Evolutionary conservation across 64 coral and sea anemone species (phyloP), one percentile per base, ranked within the genome.

Genomic region (Stylophora pistillata): DNA sequence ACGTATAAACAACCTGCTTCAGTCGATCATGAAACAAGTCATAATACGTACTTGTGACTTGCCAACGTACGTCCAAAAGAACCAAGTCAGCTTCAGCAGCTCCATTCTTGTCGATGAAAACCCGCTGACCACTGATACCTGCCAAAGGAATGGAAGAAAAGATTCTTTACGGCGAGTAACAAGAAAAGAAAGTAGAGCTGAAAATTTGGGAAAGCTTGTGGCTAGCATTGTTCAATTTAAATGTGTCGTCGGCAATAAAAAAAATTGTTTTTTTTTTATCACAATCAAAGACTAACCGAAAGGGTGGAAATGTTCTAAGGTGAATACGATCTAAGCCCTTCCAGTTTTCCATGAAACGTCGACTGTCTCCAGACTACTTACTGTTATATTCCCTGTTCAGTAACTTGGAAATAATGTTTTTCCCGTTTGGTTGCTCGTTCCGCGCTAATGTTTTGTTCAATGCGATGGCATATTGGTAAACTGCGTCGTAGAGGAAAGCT

Each of bases 51-150:
- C 80, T 53, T 83, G 80, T 65, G 31, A 68, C 52, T 13, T 34
- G 18, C 85, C 85, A 87, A 17, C 71, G 92, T 55, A 91, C 57
- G 56, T 91, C 89, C 55, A 95, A 64, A 57, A 95, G 66, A 33
- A 76, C 74, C 11, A 96, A 41, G 69, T 93, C 89, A 72, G 82
- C 79, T 72, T 96, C 91, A 15, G 94, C 94, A 79, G 93, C 92
- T 79, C 91, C 94, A 69, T 89, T 86, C 37, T 74, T 78, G 58
- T 96, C 94, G 41, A 96, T 68, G 53, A 89, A 91, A 75, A 96
- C 78, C 10, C 89, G 87, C 66, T 90, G 89, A 32, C 94, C 94
- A 61, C 78, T 62, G 28, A 96, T 93, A 90, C 94, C 94, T 96
- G 69, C 16, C 59, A 70, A 89, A 80, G 31, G 14, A 31, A 7